These are phyloP conservation scores for Heteropelma amictum DNA, from an alignment of 2,888 invertebrate genomes.

Conservation along the genomic window DNA sequence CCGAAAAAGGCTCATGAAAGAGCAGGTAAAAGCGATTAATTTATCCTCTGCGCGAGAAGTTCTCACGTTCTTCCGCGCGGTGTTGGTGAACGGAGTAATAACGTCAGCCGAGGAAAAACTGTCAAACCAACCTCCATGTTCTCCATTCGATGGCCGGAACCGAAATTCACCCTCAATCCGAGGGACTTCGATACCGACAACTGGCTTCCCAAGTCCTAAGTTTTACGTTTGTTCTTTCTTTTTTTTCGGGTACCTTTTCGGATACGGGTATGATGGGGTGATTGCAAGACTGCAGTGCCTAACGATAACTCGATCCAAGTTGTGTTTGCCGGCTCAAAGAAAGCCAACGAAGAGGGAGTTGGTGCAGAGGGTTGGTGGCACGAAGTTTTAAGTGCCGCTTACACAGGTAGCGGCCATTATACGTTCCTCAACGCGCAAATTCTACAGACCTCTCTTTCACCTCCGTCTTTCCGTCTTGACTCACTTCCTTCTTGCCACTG, in stretches of 20 bases:
- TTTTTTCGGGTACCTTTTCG: too few species aligned
- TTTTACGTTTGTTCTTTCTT: too few species aligned
- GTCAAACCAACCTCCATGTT: too few species aligned
- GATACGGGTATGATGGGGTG: too few species aligned
- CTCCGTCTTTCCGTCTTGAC: conserved; percentile 41
- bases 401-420: conserved; percentile 64
- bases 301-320: conserved; percentile 2
- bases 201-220: too few species aligned
- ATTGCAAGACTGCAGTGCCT: too few species aligned
- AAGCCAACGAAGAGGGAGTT: conserved; percentile 3
- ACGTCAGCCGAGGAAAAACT: too few species aligned
- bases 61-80: conserved; percentile 11
- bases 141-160: too few species aligned
- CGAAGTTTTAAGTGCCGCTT: conserved; percentile 69
- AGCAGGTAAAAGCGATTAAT: conserved; percentile 23
- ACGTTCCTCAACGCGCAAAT: conserved; percentile 46
- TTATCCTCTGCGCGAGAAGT: conserved; percentile 16
- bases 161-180: too few species aligned
- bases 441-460: conserved; percentile 6
- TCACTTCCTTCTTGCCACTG: conserved; percentile 33
- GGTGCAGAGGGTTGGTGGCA: conserved; percentile 46
- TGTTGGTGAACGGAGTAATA: conserved; percentile 4
- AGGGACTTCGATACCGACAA: too few species aligned
- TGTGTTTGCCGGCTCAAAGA: conserved; percentile 26
- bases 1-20: conserved; percentile 58